Conservation (phyloP, 2,113 vertebrate species). For the Menidia beryllina region DNA sequence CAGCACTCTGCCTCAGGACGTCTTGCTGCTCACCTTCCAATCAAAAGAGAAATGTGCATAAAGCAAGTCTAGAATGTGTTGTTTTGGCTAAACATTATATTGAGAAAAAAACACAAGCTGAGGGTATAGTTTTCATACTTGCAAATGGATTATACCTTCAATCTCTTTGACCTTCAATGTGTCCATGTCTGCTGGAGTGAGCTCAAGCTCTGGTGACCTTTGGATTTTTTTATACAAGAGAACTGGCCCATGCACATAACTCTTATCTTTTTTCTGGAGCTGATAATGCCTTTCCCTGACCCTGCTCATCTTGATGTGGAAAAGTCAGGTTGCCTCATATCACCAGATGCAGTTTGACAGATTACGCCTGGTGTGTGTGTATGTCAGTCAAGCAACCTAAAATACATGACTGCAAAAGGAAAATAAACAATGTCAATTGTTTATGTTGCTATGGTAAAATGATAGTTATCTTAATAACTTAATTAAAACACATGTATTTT, state of each 20-base stretch:
- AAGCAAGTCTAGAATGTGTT: neutral
- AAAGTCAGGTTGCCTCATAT: slow-evolving; percentile 73
- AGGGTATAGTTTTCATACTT: slow-evolving; percentile 55
- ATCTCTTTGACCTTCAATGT: slow-evolving; percentile 75
- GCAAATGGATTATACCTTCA: slow-evolving; percentile 64
- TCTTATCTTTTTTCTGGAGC: slow-evolving; percentile 70
- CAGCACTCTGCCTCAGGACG: slow-evolving; percentile 45
- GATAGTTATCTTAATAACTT: slow-evolving; percentile 8
- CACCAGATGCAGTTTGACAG: slow-evolving; percentile 60
- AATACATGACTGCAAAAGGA: slow-evolving; percentile 10
- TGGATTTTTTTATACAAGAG: slow-evolving; percentile 60
- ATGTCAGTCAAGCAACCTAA: slow-evolving; percentile 11
- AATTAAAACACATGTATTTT: neutral
- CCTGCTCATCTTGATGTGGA: slow-evolving; percentile 67
- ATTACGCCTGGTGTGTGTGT: slow-evolving; percentile 51
- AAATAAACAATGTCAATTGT: slow-evolving; percentile 22
- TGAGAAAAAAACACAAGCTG: slow-evolving; percentile 21
- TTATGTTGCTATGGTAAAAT: slow-evolving; percentile 5
- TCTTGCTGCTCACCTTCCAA: slow-evolving; percentile 9
- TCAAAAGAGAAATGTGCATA: neutral
- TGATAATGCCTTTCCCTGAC: slow-evolving; percentile 58
- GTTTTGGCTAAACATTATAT: neutral
- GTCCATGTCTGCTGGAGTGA: slow-evolving; percentile 48
- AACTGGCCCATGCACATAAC: slow-evolving; percentile 43
- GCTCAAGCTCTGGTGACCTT: slow-evolving; percentile 70